phyloP scores from a whole-genome alignment of 1,140 invertebrate species.

The Papilio aristodemus region DNA sequence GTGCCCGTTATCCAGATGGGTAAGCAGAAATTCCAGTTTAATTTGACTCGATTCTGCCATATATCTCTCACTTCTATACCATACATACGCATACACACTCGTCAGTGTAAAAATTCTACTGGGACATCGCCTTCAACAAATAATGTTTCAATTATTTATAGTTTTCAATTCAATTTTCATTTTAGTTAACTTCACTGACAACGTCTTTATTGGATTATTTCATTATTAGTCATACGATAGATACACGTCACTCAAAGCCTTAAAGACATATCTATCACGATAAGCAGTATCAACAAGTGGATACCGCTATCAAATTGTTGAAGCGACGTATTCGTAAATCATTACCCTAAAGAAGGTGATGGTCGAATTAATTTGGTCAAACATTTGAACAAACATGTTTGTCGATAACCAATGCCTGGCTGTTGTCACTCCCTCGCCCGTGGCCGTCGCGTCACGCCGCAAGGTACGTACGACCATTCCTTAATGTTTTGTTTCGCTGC shows the following conservation, averaged over 20 bases:
- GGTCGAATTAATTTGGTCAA: slow-evolving; percentile 17
- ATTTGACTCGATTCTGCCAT: no score
- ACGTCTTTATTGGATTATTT: no score
- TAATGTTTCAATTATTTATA: no score
- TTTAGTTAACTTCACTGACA: no score
- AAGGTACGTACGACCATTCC: slow-evolving; percentile 52
- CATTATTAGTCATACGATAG: not conserved
- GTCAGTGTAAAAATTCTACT: no score
- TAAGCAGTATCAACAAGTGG: not conserved
- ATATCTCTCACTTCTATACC: no score
- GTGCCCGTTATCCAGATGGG: no score
- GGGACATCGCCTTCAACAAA: no score
- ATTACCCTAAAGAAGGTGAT: not conserved
- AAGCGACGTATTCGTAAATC: not conserved
- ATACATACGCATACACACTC: no score
- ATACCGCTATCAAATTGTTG: not conserved
- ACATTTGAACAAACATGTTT: slow-evolving; percentile 41
- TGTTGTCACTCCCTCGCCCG: slow-evolving; percentile 59
- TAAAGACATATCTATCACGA: not conserved
- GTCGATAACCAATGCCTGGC: slow-evolving; percentile 41
- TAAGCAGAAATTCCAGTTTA: no score
- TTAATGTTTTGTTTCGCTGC: slow-evolving; percentile 37
- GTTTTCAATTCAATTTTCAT: no score
- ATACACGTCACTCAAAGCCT: not conserved
- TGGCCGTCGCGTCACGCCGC: slow-evolving; percentile 57